Percentiles rank a stretch among this genome's conserved stretches.
phyloP scores from a whole-genome alignment of 1,140 invertebrate species.

The Watersipora subatra region DNA sequence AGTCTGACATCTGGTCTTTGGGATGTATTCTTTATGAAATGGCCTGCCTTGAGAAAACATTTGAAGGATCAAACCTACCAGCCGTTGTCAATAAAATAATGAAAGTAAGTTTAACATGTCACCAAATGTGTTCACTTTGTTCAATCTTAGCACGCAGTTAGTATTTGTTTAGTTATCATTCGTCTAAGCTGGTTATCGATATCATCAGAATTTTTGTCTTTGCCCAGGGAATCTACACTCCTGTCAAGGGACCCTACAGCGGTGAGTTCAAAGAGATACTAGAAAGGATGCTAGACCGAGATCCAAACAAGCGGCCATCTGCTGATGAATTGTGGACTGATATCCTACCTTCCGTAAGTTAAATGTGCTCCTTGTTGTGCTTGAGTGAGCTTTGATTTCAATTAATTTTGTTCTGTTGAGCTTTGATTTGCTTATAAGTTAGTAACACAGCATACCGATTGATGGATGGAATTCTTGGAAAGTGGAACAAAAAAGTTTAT shows the following conservation, averaged over 20 bases:
- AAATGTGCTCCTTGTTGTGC: too few species aligned
- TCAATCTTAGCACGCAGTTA: background rate
- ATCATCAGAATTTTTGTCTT: background rate
- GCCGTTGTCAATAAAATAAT: conserved; percentile 64
- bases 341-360: conserved; percentile 24
- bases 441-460: background rate
- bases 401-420: conserved; percentile 48
- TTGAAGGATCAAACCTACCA: conserved; percentile 61
- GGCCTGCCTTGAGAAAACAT: conserved; percentile 61
- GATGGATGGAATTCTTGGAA: background rate
- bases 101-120: conserved; percentile 42
- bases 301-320: conserved; percentile 43
- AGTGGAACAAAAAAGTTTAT: background rate
- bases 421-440: conserved; percentile 23
- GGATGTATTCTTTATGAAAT: conserved; percentile 69
- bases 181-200: background rate
- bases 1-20: conserved; percentile 66
- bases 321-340: conserved; percentile 44
- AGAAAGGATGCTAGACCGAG: conserved; percentile 36
- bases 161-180: background rate
- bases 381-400: conserved; percentile 44
- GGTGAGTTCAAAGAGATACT: conserved; percentile 47
- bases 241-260: conserved; percentile 53
- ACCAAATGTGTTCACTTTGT: background rate
- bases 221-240: conserved; percentile 44